These are phyloP conservation scores for Myotis brandtii DNA, from an alignment of 2,113 vertebrate genomes.

Conservation along the genomic window DNA sequence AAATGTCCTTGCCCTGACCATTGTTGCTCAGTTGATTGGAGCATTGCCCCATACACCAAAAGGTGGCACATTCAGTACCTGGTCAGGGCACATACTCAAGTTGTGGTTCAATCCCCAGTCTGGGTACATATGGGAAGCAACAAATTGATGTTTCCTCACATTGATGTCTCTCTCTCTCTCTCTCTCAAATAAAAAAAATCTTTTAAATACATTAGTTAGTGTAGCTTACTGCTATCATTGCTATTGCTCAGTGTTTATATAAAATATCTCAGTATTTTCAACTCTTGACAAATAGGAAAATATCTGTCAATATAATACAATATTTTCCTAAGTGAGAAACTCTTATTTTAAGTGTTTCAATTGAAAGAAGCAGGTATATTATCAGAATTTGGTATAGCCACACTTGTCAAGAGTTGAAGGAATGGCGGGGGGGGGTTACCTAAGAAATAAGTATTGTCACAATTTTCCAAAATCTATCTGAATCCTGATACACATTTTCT, in stretches of 20 bases:
- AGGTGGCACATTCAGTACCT: too few species aligned
- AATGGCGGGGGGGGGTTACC: background rate
- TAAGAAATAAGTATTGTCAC: background rate
- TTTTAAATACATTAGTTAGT: background rate
- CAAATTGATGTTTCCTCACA: too few species aligned
- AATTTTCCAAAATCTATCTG: background rate
- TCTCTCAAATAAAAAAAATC: too few species aligned
- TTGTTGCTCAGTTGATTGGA: too few species aligned
- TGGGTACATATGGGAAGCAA: too few species aligned
- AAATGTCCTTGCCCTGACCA: background rate
- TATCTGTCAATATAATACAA: background rate
- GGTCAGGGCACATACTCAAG: too few species aligned
- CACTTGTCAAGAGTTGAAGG: background rate
- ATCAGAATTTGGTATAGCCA: background rate
- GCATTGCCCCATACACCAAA: too few species aligned
- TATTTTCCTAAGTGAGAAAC: background rate
- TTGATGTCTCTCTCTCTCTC: too few species aligned
- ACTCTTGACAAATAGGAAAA: background rate
- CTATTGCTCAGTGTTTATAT: background rate
- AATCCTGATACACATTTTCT: background rate
- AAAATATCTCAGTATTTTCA: background rate
- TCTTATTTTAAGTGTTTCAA: background rate
- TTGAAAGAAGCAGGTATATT: background rate
- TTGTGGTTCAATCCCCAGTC: too few species aligned
- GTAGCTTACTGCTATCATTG: background rate